phyloP scores from a whole-genome alignment of 2,797 vertebrate species.

The Tachyglossus aculeatus region DNA sequence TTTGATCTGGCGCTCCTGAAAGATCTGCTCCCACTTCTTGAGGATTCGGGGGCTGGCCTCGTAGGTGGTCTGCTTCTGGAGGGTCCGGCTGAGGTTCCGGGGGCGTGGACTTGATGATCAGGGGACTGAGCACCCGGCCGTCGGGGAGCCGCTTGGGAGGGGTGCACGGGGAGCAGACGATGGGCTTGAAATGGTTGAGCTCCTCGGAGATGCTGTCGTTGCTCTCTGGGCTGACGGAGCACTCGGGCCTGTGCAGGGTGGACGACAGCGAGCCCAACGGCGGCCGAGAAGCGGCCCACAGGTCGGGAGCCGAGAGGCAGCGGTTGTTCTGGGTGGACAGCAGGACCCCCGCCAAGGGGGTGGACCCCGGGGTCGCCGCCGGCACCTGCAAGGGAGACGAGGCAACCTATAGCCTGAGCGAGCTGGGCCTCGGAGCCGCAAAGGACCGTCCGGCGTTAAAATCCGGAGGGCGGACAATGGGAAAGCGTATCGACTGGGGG shows the following conservation, averaged over 20 bases:
- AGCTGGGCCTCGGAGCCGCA: fast-evolving
- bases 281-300: constrained; percentile 78
- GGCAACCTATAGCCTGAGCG: background rate
- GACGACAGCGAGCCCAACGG: constrained; percentile 58
- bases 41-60: constrained; percentile 90
- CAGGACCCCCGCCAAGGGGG: constrained; percentile 82
- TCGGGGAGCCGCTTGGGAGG: constrained; percentile 93
- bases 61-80: constrained; percentile 89
- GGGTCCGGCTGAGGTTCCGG: constrained; percentile 84
- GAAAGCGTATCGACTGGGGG: background rate
- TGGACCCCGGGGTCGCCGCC: background rate
- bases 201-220: constrained; percentile 98
- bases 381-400: constrained; percentile 63
- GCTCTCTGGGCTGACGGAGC: constrained; percentile 94
- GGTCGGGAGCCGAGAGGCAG: constrained; percentile 86
- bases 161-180: constrained; percentile 94
- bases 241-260: constrained; percentile 74
- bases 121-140: constrained; percentile 85
- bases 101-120: constrained; percentile 93
- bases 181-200: constrained; percentile 97
- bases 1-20: constrained; percentile 89
- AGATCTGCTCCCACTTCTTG: constrained; percentile 94
- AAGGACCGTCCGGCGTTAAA: fast-evolving
- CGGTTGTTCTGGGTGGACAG: constrained; percentile 90
- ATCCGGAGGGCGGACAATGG: background rate